Base-by-base conservation (phyloP, 2,797 vertebrate species). In the Mormyrops boulengeri region DNA sequence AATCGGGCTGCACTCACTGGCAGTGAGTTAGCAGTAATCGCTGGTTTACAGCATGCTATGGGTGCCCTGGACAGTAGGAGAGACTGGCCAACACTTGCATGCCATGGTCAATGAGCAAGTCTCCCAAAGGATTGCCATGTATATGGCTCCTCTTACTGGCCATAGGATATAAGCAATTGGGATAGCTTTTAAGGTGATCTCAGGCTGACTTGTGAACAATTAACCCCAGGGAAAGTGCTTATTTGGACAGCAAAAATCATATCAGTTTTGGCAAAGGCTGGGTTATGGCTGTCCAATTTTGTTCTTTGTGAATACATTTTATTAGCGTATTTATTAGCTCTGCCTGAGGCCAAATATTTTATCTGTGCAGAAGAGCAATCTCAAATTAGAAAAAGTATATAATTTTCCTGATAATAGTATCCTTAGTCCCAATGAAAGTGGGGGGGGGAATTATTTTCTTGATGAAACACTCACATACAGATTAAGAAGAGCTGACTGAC, bases 241-340 rank as follows among this genome's bases (percentile, higher is more conserved):
- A 52, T 50, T n/a, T 85, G 84, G 84, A 50, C 84, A 85, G 47
- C 84, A 85, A 49, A 49, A 85, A 49, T 22, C 80, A 84, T 85
- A 26, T 85, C n/a, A 8, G 82, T 9, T 85, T 77, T 22, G 34
- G 12, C 26, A 44, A 77, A 77, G 69, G 14, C 69, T 77, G 12
- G 34, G 14, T 41, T 77, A 19, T 41, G 38, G 34, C 14, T 19
- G 34, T 77, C 34, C 34, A 77, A 26, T 14, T 50, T 12, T 52
- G 84, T 52, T 22, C 26, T 85, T 85, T 85, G 84, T 2, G 38
- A 77, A 44, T 77, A 19, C 22, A 49, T 84, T 84, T 84, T 84
- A 50, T 26, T 77, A 77, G 60, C 60, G 8, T 66, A 66, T 38
- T 77, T 77, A 77, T 14, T 77, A 38, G 69, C 69, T 77, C 41